Conservation (phyloP, 2,797 vertebrate genomes). For the Brachyrhaphis roseni region DNA sequence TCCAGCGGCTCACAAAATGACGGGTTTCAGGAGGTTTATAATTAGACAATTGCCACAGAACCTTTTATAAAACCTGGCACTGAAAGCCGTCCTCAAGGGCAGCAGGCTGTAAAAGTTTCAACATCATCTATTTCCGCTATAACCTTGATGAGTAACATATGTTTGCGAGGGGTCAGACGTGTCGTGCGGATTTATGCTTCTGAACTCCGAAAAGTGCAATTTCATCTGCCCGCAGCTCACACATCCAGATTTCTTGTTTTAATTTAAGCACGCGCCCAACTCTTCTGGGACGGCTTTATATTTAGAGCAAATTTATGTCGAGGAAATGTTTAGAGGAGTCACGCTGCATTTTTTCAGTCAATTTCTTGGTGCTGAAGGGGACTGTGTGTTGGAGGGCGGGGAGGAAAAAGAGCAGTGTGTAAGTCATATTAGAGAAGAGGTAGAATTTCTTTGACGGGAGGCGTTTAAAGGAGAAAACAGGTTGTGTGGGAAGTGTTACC, state of each 20-base stretch:
- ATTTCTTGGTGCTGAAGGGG: conserved; percentile 16
- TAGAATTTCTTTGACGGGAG: conserved; percentile 16
- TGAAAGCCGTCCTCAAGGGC: conserved; percentile 39
- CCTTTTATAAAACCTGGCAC: conserved; percentile 33
- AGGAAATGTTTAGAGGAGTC: conserved; percentile 10
- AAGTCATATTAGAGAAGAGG: neutral
- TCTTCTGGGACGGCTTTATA: conserved; percentile 4
- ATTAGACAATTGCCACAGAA: conserved; percentile 54
- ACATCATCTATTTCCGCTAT: conserved; percentile 41
- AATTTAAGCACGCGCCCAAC: conserved; percentile 18
- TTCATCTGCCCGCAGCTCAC: neutral
- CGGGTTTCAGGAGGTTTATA: conserved; percentile 54
- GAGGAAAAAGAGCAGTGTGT: conserved; percentile 6
- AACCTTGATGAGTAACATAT: conserved; percentile 57
- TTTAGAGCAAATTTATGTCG: conserved; percentile 7
- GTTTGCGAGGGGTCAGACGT: conserved; percentile 37
- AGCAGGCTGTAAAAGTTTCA: conserved; percentile 51
- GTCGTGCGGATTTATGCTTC: conserved; percentile 24
- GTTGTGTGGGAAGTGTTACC: conserved; percentile 48
- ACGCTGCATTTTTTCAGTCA: neutral
- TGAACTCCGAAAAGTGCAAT: conserved; percentile 8
- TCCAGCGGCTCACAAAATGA: conserved; percentile 61
- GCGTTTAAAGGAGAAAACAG: conserved; percentile 17
- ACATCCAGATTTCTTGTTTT: neutral
- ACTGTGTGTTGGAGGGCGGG: conserved; percentile 2